Evolutionary conservation across 2,113 vertebrate genomes (phyloP).

Genomic region (Apteryx mantelli): DNA sequence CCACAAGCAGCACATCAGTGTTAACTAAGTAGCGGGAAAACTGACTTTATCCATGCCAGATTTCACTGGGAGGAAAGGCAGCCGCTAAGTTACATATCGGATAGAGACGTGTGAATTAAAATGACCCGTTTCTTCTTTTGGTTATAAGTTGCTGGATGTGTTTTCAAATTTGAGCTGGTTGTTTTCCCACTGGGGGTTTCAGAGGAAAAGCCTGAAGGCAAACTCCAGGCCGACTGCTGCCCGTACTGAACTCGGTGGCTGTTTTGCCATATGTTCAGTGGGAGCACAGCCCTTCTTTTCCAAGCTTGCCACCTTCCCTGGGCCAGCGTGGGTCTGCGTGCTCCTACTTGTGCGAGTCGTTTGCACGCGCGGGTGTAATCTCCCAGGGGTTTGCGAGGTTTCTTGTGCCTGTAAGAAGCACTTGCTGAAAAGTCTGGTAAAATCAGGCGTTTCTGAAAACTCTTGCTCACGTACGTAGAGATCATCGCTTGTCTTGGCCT

Average conservation of each 20-base stretch:
- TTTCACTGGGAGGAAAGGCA: neutral
- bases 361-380: neutral
- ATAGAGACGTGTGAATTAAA: neutral
- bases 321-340: neutral
- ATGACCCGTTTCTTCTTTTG: neutral
- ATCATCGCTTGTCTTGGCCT: neutral
- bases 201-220: constrained; percentile 7
- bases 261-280: fast-evolving
- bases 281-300: neutral
- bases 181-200: neutral
- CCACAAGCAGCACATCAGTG: fast-evolving
- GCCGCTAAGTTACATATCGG: neutral
- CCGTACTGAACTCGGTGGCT: neutral
- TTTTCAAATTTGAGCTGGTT: neutral
- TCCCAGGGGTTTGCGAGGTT: neutral
- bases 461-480: neutral
- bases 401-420: neutral
- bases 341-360: neutral
- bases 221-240: neutral
- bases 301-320: neutral
- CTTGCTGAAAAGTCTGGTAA: neutral
- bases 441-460: neutral
- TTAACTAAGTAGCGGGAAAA: neutral
- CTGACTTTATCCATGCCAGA: neutral
- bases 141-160: neutral